Base-by-base conservation (phyloP, 2,888 invertebrate species). In the Plagodis pulveraria region DNA sequence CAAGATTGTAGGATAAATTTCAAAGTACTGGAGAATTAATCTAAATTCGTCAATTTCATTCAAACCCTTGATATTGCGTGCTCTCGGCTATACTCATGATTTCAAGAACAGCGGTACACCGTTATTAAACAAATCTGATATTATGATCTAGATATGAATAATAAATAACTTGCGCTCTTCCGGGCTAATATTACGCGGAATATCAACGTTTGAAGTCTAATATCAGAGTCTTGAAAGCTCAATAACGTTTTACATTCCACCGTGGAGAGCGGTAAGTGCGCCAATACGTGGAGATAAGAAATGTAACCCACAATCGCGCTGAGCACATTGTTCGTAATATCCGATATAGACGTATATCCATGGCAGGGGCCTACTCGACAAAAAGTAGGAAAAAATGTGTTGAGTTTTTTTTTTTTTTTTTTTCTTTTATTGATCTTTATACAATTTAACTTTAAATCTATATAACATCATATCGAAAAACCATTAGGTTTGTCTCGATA, bases 231-330 rank as follows among this genome's bases (percentile, higher is more conserved):
- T 77, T 77, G 78, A 78, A 76, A 76, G 75, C 78, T 83, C 83
- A 83, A 86, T 87, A 87, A 83, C 83, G 80, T 78, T 84, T 82
- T 83, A 84, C 81, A 82, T 78, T 81, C 81, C 76, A 50, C 73
- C 74, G 70, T 70, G 71, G 71, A 75, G 73, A 77, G 80, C 77
- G 73, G 81, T 84, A 83, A 85, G 80, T 77, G 79, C 76, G 76
- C 78, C 81, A 81, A 84, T 86, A 83, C 80, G 80, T 77, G 73
- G 70, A 78, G 86, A 86, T 87, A 86, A 86, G 85, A 81, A 86
- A 82, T 81, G 82, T 77, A 74, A 78, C 78, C 78, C 80, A 80
- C 78, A 78, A 82, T 83, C 77, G 78, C 72, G 72, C 69, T 71
- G 78, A 73, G 63, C 71, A 74, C 75, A 75, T 78, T 79, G 77